Evolutionary conservation across 92 coral and sea anemone genomes (phyloP).

Genomic region (Virgularia gustaviana): DNA sequence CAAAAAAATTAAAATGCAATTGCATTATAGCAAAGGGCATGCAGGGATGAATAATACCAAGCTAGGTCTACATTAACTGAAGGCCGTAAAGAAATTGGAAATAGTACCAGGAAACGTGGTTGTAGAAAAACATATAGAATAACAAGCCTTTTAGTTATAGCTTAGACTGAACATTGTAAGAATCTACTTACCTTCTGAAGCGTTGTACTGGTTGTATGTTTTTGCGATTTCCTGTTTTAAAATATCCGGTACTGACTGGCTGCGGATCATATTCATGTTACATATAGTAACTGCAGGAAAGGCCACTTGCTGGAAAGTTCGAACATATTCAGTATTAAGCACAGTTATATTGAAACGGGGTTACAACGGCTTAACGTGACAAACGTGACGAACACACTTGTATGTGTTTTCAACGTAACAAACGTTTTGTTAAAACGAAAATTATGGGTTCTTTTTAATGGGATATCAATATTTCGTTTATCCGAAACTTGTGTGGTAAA

Average conservation of each 20-base stretch:
- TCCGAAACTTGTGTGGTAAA: too few relatives aligned
- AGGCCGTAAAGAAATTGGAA: too few relatives aligned
- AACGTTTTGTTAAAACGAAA: too few relatives aligned
- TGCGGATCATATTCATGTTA: constrained; percentile 57
- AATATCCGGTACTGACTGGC: constrained; percentile 28
- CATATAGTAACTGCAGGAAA: constrained; percentile 72
- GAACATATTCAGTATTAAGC: too few relatives aligned
- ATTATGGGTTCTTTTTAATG: too few relatives aligned
- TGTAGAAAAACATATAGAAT: background rate
- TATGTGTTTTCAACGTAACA: too few relatives aligned
- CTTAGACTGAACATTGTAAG: background rate
- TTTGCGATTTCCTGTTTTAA: constrained; percentile 5
- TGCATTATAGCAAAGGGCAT: background rate
- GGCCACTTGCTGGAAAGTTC: constrained; percentile 36
- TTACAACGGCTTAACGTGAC: background rate
- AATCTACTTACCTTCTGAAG: background rate
- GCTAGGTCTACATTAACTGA: too few relatives aligned
- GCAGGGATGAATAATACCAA: too few relatives aligned
- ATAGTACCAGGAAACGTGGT: background rate
- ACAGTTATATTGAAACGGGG: too few relatives aligned
- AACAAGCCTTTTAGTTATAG: background rate
- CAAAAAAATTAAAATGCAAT: background rate
- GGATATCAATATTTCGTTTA: too few relatives aligned
- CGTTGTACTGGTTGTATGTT: constrained; percentile 13
- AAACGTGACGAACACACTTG: background rate